Conservation (phyloP, 2,113 vertebrate genomes). For the Candoia aspera region DNA sequence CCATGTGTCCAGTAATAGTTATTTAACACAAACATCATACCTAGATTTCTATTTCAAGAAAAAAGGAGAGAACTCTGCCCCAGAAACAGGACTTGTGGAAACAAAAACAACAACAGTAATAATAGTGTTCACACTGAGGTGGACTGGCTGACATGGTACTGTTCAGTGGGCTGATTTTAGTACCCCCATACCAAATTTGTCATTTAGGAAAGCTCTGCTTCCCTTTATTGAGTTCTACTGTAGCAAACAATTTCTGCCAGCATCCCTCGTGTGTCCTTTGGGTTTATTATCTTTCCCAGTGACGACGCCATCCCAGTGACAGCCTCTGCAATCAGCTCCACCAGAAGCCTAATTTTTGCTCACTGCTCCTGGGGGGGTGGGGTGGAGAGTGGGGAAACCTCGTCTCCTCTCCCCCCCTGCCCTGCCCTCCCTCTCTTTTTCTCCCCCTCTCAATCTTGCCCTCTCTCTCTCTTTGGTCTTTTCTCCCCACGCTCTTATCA, state of each 20-base stretch:
- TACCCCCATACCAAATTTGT: conserved; percentile 79
- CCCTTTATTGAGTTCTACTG: conserved; percentile 82
- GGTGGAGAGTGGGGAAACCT: not conserved
- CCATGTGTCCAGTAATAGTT: not conserved
- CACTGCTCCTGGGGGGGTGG: conserved; percentile 67
- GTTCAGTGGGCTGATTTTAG: conserved; percentile 76
- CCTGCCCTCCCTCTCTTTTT: not conserved
- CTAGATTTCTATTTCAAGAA: not conserved
- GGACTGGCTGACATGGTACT: conserved; percentile 65
- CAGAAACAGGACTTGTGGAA: conserved; percentile 71
- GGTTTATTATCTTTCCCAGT: conserved; percentile 79
- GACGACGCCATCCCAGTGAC: conserved; percentile 55
- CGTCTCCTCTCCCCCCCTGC: not conserved
- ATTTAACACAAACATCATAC: not conserved
- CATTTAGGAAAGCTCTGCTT: conserved; percentile 79
- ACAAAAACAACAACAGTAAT: conserved; percentile 75
- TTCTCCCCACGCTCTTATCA: conserved; percentile 88
- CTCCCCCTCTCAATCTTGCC: not conserved
- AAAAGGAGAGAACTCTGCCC: conserved; percentile 40
- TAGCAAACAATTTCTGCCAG: conserved; percentile 79
- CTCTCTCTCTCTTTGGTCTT: conserved; percentile 29
- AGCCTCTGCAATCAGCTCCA: conserved; percentile 76
- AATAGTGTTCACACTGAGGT: conserved; percentile 45
- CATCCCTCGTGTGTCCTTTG: conserved; percentile 80
- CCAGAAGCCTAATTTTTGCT: conserved; percentile 78